Evolutionary conservation across 2,888 invertebrate species (phyloP), one percentile per base, ranked within the genome.

Genomic region (Allolobophora icterica): DNA sequence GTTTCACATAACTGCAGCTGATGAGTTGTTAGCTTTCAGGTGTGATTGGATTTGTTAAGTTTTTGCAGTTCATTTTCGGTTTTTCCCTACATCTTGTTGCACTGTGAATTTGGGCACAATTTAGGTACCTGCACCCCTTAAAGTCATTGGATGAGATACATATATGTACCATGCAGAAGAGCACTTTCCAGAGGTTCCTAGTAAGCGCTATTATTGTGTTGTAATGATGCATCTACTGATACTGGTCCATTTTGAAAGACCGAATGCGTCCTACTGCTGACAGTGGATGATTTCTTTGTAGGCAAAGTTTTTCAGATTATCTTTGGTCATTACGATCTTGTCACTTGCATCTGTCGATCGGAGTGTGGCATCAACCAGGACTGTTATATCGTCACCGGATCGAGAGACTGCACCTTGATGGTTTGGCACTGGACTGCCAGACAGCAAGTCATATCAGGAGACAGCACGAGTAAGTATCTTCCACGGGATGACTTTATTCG

Each of bases 271-370:
- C n/a, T 11, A 71, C n/a, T 71, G 71, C n/a, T 30, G 3, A 71
- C 71, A 1, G 2, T 30, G 71, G 4, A 8, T 71, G 71, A n/a
- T n/a, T 71, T 71, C 71, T 71, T n/a, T 71, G 71, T 96, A 98
- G 99, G 98, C 0, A 98, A 98, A 96, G 98, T 99, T 94, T 97
- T 98, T 89, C 99, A 99, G 96, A 99, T 99, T 93, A 97, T 99
- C 91, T 99, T 99, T 96, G 99, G 99, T 0, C 99, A 99, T 96
- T 99, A 98, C 96, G 99, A 99, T 92, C 98, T 99, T 91, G 99
- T 99, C 93, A 99, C 99, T 24, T 99, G 99, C 96, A 96, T 99
- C 94, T 98, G 98, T 0, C 97, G 99, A 90, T 99, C 99, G 3
- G 99, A 99, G 96, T 99, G 99, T 96, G 99, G 99, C 96, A 98